Evolutionary conservation across 1,140 invertebrate genomes (phyloP).

Genomic region (Pseudomyrmex cubaensis): DNA sequence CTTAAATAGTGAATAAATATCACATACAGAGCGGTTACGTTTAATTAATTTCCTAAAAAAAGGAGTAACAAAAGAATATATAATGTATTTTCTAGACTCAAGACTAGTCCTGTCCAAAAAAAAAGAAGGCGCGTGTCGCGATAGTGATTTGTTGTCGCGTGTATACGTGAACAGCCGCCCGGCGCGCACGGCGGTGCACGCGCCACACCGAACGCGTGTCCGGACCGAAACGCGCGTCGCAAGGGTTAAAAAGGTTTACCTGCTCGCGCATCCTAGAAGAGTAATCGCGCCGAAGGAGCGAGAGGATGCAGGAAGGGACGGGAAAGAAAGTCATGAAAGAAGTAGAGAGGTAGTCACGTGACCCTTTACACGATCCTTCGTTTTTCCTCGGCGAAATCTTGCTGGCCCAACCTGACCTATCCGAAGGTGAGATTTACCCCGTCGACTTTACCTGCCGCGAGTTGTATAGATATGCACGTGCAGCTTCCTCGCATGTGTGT

Average conservation of each 20-base stretch:
- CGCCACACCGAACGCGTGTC: constrained; percentile 49
- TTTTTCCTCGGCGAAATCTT: constrained; percentile 76
- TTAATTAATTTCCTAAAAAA: too few relatives aligned
- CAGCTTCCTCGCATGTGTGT: constrained; percentile 54
- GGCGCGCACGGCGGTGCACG: constrained; percentile 25
- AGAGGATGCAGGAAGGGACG: constrained; percentile 38
- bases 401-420: constrained; percentile 80
- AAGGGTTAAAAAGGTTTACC: constrained; percentile 74
- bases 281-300: constrained; percentile 47
- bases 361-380: constrained; percentile 71
- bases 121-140: neutral
- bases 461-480: constrained; percentile 60
- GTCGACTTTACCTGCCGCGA: constrained; percentile 80
- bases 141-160: constrained; percentile 77
- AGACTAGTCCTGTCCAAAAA: too few relatives aligned
- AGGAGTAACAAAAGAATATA: too few relatives aligned
- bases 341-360: constrained; percentile 68
- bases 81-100: too few relatives aligned
- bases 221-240: constrained; percentile 51
- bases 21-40: too few relatives aligned
- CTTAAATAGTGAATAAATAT: too few relatives aligned
- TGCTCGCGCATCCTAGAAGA: constrained; percentile 53
- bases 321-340: constrained; percentile 15
- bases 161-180: neutral
- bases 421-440: constrained; percentile 81